Base-by-base conservation (phyloP, 2,113 vertebrate species). In the Cinclus cinclus region DNA sequence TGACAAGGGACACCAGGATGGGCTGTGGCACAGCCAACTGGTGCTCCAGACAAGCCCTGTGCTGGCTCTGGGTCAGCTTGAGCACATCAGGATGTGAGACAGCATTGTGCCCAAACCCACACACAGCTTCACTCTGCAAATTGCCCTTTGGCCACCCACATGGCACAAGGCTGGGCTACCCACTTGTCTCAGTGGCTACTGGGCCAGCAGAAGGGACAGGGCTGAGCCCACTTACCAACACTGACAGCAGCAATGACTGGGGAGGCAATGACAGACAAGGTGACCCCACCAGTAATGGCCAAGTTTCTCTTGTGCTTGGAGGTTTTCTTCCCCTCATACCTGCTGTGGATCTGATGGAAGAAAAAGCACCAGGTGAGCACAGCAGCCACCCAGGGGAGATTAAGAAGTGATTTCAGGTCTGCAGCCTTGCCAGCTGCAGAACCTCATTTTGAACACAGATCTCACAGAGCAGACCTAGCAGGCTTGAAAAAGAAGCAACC, bases 171-270 rank as follows among this genome's bases (percentile, higher is more conserved):
- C 39, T 75, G 78, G 55, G 82, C 82, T 27, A 39, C 42, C 47
- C 39, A 3, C 31, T 24, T 17, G 28, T 39, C 35, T 39, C 7
- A 0, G 82, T n/a, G 84, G 76, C 75, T 35, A 10, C 49, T 23
- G 39, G 79, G 64, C 62, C 71, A 70, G 7, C 41, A 76, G 85
- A 74, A 67, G 33, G 44, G 24, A 19, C 19, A 12, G 9, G 44
- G 30, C 27, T 10, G 64, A 20, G 22, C 27, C 65, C 68, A 92
- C 98, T 98, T 96, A 99, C 99, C 99, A 15, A 99, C 99, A 71
- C 99, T 99, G 97, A 99, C 99, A 28, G 99, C 99, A 49, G 99
- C 99, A 37, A 99, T 99, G 91, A 99, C 99, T 1, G 99, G 99
- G 37, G 99, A 99, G 13, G 99, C 99, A 47, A 99, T 98, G 96